Evolutionary conservation across 2,113 vertebrate genomes (phyloP).

Genomic region (Entomyzon cyanotis): DNA sequence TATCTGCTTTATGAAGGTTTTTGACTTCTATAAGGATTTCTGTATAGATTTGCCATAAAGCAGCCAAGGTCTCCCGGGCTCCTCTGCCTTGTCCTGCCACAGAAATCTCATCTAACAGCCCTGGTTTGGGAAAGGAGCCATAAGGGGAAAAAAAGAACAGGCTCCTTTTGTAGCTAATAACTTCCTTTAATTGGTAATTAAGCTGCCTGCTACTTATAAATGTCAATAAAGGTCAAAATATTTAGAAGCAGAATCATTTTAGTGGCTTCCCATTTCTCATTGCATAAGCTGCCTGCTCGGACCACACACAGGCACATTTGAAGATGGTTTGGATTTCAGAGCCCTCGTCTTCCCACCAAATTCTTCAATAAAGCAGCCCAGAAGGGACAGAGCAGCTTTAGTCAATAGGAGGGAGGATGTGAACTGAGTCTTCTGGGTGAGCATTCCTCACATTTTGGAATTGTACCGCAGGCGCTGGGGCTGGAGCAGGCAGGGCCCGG

Average conservation of each 20-base stretch:
- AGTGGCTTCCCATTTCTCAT: constrained; percentile 64
- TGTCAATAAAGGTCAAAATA: constrained; percentile 73
- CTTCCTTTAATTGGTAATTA: constrained; percentile 71
- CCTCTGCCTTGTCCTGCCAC: constrained; percentile 14
- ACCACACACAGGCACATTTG: constrained; percentile 59
- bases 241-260: constrained; percentile 68
- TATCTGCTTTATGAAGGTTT: not conserved
- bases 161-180: constrained; percentile 67
- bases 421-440: constrained; percentile 37
- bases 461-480: constrained; percentile 22
- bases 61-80: not conserved
- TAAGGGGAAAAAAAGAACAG: constrained; percentile 28
- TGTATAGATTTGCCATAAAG: not conserved
- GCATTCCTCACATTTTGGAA: constrained; percentile 54
- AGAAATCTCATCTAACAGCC: constrained; percentile 17
- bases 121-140: constrained; percentile 59
- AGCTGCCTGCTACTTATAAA: constrained; percentile 69
- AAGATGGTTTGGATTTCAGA: constrained; percentile 59
- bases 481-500: not conserved
- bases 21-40: not conserved
- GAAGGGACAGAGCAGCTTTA: constrained; percentile 54
- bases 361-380: constrained; percentile 25
- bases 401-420: constrained; percentile 54
- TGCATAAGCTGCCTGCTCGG: constrained; percentile 45
- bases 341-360: constrained; percentile 39